phyloP scores from a whole-genome alignment of 1,140 invertebrate species.

The Drosophila seguyi region DNA sequence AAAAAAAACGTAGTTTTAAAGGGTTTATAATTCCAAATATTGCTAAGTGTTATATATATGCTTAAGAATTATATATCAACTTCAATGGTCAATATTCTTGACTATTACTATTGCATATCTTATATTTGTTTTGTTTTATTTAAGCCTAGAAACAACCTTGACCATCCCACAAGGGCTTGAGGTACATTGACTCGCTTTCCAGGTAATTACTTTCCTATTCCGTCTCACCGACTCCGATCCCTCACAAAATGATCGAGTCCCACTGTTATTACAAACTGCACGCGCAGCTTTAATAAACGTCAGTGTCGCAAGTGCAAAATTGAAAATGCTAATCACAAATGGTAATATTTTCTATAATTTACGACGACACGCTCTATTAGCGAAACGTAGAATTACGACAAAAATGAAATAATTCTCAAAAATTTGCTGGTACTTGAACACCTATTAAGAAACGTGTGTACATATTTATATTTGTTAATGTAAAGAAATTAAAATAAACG shows the following conservation, averaged over 20 bases:
- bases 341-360: constrained; percentile 14
- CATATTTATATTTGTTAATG: background rate
- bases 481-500: background rate
- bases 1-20: background rate
- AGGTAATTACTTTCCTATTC: background rate
- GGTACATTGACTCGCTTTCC: background rate
- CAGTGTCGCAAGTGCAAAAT: constrained; percentile 2
- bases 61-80: too few relatives aligned
- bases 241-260: background rate
- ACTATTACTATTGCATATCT: background rate
- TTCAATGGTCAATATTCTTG: background rate
- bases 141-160: background rate
- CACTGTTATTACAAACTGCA: constrained; percentile 4
- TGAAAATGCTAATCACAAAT: constrained; percentile 14
- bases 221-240: background rate
- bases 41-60: background rate
- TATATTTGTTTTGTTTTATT: too few relatives aligned
- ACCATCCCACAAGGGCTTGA: background rate
- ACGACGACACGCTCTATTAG: constrained; percentile 6
- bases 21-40: background rate
- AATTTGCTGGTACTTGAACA: background rate
- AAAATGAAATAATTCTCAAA: background rate
- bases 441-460: background rate
- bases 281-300: constrained; percentile 9
- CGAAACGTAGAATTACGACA: background rate